A percentile compares a stretch with the other conserved stretches of the same genome.
Conservation (phyloP, 1,140 invertebrate genomes). For the Scaptomyza graminum region DNA sequence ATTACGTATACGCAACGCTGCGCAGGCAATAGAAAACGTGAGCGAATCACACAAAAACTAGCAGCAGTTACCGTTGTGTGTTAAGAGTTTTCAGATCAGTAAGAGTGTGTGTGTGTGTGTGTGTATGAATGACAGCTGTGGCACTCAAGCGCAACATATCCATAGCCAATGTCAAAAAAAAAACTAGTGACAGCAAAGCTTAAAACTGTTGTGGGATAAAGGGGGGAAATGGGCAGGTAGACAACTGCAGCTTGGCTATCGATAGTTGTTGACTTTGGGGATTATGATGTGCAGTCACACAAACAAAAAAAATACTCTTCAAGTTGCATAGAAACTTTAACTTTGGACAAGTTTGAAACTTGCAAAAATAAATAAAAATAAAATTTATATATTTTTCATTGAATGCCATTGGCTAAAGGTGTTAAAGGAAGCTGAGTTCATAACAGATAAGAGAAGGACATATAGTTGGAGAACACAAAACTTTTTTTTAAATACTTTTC, state of each 20-base stretch:
- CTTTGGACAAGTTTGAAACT: background rate
- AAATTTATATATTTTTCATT: background rate
- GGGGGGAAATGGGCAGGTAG: background rate
- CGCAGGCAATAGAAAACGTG: constrained; percentile 53
- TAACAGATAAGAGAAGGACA: too few species aligned
- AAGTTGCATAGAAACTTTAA: background rate
- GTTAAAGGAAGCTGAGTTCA: too few species aligned
- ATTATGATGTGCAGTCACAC: constrained; percentile 12
- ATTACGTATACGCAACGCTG: constrained; percentile 78
- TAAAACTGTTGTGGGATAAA: background rate
- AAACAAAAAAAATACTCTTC: background rate
- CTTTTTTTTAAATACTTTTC: too few species aligned
- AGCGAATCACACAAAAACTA: constrained; percentile 25
- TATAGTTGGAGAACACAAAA: too few species aligned
- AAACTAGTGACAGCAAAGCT: constrained; percentile 4
- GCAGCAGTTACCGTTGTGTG: background rate
- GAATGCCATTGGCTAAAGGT: background rate
- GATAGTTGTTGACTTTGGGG: constrained; percentile 66
- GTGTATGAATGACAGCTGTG: constrained; percentile 28
- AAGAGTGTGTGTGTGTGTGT: background rate
- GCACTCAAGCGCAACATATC: constrained; percentile 42
- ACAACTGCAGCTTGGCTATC: constrained; percentile 26
- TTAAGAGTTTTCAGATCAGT: constrained; percentile 20
- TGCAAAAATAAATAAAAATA: background rate
- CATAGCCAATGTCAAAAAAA: constrained; percentile 59